Conservation (phyloP, 2,888 invertebrate genomes). For the Cantharis nigra region DNA sequence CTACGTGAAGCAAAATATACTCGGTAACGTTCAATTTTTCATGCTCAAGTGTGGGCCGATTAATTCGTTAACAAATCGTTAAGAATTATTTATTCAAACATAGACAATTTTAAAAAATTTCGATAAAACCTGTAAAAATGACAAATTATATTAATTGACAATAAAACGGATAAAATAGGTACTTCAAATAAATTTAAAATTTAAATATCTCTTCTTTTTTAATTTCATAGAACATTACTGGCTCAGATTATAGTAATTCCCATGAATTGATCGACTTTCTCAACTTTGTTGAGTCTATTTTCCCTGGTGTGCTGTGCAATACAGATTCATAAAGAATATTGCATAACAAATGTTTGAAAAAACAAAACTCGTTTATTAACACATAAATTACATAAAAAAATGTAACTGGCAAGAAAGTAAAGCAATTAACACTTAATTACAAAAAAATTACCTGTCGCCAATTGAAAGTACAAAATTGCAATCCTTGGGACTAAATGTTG, state of each 20-base stretch:
- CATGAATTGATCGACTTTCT: background rate
- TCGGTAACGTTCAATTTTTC: background rate
- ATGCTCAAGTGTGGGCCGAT: background rate
- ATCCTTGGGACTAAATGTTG: background rate
- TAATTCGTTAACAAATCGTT: background rate
- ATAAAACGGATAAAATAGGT: background rate
- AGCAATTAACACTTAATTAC: background rate
- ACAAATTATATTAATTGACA: background rate
- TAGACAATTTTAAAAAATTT: background rate
- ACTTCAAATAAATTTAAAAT: background rate
- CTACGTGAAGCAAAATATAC: background rate
- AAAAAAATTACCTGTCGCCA: background rate
- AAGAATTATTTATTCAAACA: background rate
- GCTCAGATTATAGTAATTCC: background rate
- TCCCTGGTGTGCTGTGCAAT: background rate
- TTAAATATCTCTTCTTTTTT: background rate
- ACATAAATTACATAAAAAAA: background rate
- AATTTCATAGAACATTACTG: background rate
- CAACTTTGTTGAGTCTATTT: background rate
- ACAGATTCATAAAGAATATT: background rate
- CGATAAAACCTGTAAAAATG: background rate
- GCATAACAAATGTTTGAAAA: background rate
- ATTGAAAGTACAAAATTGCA: background rate
- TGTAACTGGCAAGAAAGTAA: background rate
- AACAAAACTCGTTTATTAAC: background rate